Percentiles rank a stretch among this genome's conserved stretches.
phyloP scores from a whole-genome alignment of 2,113 vertebrate genomes.

The Phaethon lepturus region DNA sequence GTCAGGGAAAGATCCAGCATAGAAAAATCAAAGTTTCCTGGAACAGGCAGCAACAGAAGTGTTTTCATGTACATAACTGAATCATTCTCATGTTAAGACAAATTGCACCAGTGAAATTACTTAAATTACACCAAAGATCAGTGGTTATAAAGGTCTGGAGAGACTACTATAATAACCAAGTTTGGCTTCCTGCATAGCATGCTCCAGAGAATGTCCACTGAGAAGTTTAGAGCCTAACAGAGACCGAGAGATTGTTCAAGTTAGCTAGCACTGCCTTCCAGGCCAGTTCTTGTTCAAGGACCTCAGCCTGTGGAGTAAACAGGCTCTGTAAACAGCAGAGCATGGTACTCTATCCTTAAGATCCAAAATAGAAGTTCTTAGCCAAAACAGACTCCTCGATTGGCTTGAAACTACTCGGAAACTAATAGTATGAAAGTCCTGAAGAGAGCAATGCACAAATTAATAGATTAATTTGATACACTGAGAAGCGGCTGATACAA shows the following conservation, averaged over 20 bases:
- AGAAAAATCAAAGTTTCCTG: not conserved
- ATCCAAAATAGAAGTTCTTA: not conserved
- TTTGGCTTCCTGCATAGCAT: not conserved
- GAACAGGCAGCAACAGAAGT: not conserved
- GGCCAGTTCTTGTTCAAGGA: not conserved
- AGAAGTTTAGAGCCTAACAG: not conserved
- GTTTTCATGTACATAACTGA: not conserved
- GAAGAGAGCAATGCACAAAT: not conserved
- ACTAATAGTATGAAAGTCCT: not conserved
- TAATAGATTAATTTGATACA: not conserved
- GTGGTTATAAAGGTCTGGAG: not conserved
- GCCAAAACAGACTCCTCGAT: not conserved
- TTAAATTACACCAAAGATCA: not conserved
- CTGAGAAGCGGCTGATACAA: not conserved
- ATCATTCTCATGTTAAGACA: not conserved
- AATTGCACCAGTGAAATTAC: not conserved
- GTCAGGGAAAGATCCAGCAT: not conserved
- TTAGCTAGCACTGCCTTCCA: not conserved
- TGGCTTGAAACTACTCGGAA: not conserved
- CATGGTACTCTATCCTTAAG: not conserved
- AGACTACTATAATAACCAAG: not conserved
- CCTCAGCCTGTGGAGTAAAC: not conserved
- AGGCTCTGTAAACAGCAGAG: not conserved
- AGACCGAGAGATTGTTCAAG: not conserved
- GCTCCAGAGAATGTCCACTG: not conserved